These are phyloP conservation scores for Sphenodon punctatus DNA, from an alignment of 2,797 vertebrate species.

Conservation along the genomic window DNA sequence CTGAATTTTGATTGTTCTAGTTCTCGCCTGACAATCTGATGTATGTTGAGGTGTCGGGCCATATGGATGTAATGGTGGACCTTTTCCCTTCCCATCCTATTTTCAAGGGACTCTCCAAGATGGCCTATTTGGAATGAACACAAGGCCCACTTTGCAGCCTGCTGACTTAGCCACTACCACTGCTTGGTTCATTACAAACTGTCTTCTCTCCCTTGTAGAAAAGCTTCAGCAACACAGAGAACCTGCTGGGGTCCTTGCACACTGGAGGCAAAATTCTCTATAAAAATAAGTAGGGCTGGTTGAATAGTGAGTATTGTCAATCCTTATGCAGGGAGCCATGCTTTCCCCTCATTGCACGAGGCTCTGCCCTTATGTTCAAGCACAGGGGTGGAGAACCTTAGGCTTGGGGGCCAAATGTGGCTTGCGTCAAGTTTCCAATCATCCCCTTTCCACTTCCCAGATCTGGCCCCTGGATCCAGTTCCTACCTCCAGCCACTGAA, in stretches of 20 bases:
- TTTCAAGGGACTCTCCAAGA: not conserved
- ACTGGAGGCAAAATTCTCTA: not conserved
- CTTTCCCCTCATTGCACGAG: too few relatives aligned
- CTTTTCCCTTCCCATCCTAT: not conserved
- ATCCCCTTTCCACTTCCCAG: too few relatives aligned
- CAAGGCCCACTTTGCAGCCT: not conserved
- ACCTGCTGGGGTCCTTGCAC: not conserved
- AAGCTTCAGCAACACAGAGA: not conserved
- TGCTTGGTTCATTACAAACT: fast-evolving
- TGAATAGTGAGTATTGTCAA: too few relatives aligned
- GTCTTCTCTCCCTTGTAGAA: not conserved
- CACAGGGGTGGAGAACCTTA: too few relatives aligned
- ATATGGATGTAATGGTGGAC: fast-evolving
- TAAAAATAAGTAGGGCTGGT: not conserved
- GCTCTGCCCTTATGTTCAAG: too few relatives aligned
- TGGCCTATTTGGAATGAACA: fast-evolving
- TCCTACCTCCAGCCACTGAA: too few relatives aligned
- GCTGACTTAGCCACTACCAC: not conserved
- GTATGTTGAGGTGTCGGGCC: not conserved
- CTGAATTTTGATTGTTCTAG: not conserved
- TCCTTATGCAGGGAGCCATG: too few relatives aligned
- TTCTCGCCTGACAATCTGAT: not conserved
- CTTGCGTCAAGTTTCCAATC: too few relatives aligned
- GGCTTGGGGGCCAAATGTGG: too few relatives aligned
- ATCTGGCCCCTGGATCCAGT: too few relatives aligned